Percentiles rank a stretch among this genome's conserved stretches.
Conservation (phyloP, 2,113 vertebrate genomes). For the Cichladusa arquata region DNA sequence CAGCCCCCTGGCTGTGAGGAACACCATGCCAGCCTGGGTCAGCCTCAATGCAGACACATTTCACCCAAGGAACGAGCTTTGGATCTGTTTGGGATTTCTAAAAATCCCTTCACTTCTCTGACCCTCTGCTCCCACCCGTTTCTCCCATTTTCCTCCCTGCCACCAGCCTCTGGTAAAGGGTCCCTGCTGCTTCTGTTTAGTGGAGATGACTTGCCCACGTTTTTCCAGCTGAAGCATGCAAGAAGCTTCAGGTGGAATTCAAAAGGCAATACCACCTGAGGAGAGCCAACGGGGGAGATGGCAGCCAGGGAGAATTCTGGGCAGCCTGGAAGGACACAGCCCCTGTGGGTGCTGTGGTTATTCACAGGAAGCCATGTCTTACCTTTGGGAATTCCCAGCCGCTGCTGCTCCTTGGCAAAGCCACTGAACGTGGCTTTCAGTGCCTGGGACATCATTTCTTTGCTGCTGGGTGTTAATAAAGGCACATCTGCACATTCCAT, state of each 20-base stretch:
- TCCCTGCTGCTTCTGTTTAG: background rate
- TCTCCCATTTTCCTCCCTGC: background rate
- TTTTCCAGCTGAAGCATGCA: background rate
- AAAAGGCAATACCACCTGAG: background rate
- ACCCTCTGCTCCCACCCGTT: background rate
- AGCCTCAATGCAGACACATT: accelerated
- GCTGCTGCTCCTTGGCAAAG: constrained; percentile 94
- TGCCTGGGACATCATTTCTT: constrained; percentile 99
- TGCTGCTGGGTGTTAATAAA: constrained; percentile 94
- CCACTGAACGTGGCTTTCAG: constrained; percentile 96
- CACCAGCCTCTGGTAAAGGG: background rate
- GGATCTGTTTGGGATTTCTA: background rate
- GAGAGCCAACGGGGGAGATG: background rate
- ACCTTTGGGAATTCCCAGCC: constrained; percentile 97
- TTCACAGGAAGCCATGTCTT: background rate
- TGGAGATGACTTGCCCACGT: background rate
- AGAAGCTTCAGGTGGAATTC: background rate
- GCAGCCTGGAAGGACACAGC: background rate
- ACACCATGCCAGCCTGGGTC: background rate
- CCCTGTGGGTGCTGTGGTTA: accelerated
- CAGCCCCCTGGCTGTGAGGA: background rate
- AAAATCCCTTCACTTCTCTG: background rate
- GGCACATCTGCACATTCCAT: constrained; percentile 97
- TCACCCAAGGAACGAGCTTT: background rate
- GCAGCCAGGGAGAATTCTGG: background rate